phyloP scores from a whole-genome alignment of 2,797 vertebrate species.

The Clarias laeviceps region DNA sequence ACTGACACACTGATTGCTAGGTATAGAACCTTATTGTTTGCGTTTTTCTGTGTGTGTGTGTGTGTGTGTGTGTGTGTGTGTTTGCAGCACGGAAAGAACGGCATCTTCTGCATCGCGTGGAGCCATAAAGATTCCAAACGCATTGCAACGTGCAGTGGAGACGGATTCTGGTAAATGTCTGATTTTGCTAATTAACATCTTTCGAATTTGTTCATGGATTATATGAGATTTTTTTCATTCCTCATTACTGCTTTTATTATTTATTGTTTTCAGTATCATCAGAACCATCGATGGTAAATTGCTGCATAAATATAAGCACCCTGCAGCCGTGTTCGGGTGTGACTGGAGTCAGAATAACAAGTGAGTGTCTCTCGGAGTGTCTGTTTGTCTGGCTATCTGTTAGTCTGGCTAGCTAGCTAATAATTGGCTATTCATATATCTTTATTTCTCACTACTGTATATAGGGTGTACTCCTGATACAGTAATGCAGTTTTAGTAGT shows the following conservation, averaged over 20 bases:
- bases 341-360: constrained; percentile 99
- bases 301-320: constrained; percentile 95
- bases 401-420: background rate
- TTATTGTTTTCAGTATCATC: constrained; percentile 82
- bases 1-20: background rate
- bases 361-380: constrained; percentile 71
- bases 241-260: background rate
- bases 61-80: constrained; percentile 18
- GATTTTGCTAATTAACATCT: constrained; percentile 57
- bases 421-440: background rate
- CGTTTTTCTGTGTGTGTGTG: constrained; percentile 21
- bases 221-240: background rate
- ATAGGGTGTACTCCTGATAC: no score
- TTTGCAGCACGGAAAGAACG: constrained; percentile 90
- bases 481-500: no score
- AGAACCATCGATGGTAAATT: constrained; percentile 90
- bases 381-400: background rate
- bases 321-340: constrained; percentile 94
- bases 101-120: constrained; percentile 98
- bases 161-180: constrained; percentile 87
- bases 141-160: constrained; percentile 93
- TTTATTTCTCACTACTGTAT: no score
- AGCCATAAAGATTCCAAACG: constrained; percentile 98
- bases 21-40: background rate
- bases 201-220: background rate